These are phyloP conservation scores for Lepus timidus DNA, from an alignment of 2,113 vertebrate genomes.

Conservation along the genomic window DNA sequence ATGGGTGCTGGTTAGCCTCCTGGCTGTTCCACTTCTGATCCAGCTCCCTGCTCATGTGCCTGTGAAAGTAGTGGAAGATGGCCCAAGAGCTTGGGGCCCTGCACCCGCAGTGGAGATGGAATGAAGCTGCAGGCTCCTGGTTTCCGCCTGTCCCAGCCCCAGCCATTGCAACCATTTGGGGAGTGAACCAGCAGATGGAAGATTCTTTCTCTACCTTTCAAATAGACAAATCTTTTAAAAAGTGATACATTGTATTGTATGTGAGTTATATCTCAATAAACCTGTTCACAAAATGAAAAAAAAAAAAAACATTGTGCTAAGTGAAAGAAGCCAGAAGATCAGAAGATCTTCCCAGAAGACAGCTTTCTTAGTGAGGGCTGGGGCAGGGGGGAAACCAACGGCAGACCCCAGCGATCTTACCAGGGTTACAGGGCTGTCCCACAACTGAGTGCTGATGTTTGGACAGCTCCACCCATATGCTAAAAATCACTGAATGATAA, in stretches of 20 bases:
- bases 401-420: not conserved
- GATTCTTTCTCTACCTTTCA: too few species aligned
- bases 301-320: slow-evolving; percentile 54
- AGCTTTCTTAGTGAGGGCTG: slow-evolving; percentile 21
- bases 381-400: not conserved
- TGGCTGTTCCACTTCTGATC: too few species aligned
- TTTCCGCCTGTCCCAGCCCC: too few species aligned
- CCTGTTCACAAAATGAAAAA: slow-evolving; percentile 63
- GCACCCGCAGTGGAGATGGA: too few species aligned
- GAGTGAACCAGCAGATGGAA: too few species aligned
- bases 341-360: slow-evolving; percentile 26
- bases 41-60: too few species aligned
- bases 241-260: not conserved
- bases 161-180: too few species aligned
- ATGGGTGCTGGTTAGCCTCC: too few species aligned
- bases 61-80: too few species aligned
- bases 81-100: too few species aligned
- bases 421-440: not conserved
- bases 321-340: slow-evolving; percentile 50
- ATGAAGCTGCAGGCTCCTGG: too few species aligned
- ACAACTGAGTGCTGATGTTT: not conserved
- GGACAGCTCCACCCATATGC: not conserved
- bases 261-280: slow-evolving; percentile 63
- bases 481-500: not conserved
- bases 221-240: too few species aligned